Percentiles rank a stretch among this genome's conserved stretches.
Conservation (phyloP, 1,140 invertebrate genomes). For the Bathynomus jamesi region DNA sequence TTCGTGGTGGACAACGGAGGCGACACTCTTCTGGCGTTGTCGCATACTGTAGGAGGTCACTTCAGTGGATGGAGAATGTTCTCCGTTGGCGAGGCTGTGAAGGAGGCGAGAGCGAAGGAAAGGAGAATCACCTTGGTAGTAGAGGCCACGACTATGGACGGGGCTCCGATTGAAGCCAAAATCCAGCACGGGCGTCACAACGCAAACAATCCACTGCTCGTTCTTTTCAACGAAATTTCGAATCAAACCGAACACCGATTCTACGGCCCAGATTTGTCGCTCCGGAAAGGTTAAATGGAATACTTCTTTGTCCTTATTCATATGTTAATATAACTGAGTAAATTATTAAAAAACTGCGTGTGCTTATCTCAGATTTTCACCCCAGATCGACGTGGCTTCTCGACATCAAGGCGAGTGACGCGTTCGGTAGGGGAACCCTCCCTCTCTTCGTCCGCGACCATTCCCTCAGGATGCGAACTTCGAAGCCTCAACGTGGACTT, state of each 20-base stretch:
- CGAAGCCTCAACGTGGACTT: conserved; percentile 45
- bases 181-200: neutral
- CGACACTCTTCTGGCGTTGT: neutral
- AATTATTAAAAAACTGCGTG: no score
- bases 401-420: neutral
- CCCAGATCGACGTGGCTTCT: no score
- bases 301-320: no score
- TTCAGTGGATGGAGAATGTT: neutral
- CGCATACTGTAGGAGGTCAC: neutral
- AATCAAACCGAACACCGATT: no score
- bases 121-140: neutral
- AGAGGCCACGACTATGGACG: neutral
- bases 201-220: neutral
- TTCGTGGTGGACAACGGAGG: neutral
- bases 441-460: neutral
- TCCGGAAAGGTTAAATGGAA: no score
- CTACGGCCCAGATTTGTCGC: no score
- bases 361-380: no score
- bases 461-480: conserved; percentile 31
- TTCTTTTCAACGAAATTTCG: neutral
- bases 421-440: neutral
- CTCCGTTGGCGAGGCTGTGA: neutral
- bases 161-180: neutral
- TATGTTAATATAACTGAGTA: no score
- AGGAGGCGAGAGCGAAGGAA: neutral